Conservation (phyloP, 2,888 invertebrate genomes). For the Biston stratarius region DNA sequence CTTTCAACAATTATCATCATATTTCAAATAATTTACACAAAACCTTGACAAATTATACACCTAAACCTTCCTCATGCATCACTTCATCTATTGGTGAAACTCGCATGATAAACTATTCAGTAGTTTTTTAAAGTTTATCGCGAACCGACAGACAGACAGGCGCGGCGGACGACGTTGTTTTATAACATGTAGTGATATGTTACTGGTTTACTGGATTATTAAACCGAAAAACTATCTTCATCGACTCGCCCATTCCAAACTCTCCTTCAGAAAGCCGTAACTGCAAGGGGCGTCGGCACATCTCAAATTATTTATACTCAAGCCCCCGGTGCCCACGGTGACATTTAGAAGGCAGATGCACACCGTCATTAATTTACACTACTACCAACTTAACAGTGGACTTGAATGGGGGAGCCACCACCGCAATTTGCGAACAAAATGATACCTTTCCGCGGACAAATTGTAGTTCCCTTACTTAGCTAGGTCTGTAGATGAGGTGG, state of each 20-base stretch:
- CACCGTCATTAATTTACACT: slow-evolving; percentile 43
- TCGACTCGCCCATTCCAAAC: slow-evolving; percentile 16
- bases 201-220: too few relatives aligned
- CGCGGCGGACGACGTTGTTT: too few relatives aligned
- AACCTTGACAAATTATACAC: too few relatives aligned
- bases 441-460: not conserved
- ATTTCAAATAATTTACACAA: too few relatives aligned
- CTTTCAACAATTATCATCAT: too few relatives aligned
- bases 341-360: slow-evolving; percentile 48
- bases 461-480: not conserved
- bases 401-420: not conserved
- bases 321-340: slow-evolving; percentile 34
- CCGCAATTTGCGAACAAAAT: not conserved
- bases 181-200: too few relatives aligned
- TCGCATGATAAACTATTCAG: too few relatives aligned
- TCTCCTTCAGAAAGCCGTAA: slow-evolving; percentile 10
- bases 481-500: not conserved
- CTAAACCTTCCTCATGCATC: too few relatives aligned
- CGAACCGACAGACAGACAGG: too few relatives aligned
- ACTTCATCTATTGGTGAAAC: too few relatives aligned
- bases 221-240: not conserved
- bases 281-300: slow-evolving; percentile 39
- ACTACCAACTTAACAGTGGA: not conserved
- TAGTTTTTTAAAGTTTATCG: too few relatives aligned
- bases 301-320: slow-evolving; percentile 44